phyloP scores from a whole-genome alignment of 2,797 vertebrate genomes.

The Gephyroberyx darwinii region DNA sequence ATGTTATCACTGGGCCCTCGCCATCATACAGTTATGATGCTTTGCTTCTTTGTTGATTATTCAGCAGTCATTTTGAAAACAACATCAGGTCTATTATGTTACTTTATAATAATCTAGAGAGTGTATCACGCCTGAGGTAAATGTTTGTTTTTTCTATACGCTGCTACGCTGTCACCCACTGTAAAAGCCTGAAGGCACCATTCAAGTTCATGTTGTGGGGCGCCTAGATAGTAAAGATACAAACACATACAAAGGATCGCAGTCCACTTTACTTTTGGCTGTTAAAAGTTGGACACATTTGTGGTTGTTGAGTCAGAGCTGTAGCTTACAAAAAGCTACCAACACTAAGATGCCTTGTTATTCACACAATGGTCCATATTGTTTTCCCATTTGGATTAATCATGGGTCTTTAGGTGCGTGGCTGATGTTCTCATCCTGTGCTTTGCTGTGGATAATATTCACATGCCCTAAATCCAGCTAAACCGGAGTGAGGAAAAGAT shows the following conservation, averaged over 20 bases:
- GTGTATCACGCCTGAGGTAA: background rate
- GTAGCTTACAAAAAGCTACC: background rate
- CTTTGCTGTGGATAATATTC: background rate
- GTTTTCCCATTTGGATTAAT: background rate
- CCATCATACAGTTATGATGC: slow-evolving; percentile 15
- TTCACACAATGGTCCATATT: background rate
- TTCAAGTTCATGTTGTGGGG: background rate
- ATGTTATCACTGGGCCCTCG: slow-evolving; percentile 23
- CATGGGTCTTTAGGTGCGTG: background rate
- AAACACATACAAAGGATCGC: background rate
- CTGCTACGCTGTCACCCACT: no score
- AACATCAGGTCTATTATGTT: no score
- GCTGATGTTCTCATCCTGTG: slow-evolving; percentile 1
- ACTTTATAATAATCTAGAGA: no score
- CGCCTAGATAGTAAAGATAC: background rate
- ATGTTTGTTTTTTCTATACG: background rate
- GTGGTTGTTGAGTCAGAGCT: background rate
- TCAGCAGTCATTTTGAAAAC: background rate
- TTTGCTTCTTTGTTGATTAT: background rate
- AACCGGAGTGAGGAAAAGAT: background rate
- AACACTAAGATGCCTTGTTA: background rate
- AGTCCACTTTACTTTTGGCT: background rate
- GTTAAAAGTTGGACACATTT: background rate
- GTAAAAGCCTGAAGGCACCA: background rate
- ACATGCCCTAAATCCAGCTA: background rate